A percentile compares a stretch with the other conserved stretches of the same genome.
phyloP scores from a whole-genome alignment of 1,140 invertebrate species.

The Drosophila punjabiensis region DNA sequence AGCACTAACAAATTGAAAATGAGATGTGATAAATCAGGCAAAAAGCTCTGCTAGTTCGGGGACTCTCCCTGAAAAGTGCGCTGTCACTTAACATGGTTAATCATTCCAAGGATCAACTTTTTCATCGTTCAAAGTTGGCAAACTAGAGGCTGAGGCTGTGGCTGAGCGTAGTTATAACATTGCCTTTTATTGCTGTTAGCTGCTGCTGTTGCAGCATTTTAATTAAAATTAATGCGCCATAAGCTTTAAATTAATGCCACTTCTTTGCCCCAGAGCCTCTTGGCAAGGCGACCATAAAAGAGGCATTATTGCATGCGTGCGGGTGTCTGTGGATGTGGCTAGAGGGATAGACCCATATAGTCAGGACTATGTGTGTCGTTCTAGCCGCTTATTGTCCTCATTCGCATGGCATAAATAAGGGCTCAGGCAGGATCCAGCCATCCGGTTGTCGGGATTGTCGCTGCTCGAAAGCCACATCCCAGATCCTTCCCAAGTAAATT shows the following conservation, averaged over 20 bases:
- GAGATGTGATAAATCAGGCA: constrained; percentile 24
- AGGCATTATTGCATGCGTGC: constrained; percentile 35
- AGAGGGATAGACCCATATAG: constrained; percentile 10
- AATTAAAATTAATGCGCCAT: constrained; percentile 74
- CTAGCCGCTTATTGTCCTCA: constrained; percentile 21
- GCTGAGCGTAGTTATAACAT: constrained; percentile 27
- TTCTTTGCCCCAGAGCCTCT: constrained; percentile 40
- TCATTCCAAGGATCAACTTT: constrained; percentile 41
- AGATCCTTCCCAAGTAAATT: constrained; percentile 22
- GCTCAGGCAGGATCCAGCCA: constrained; percentile 23
- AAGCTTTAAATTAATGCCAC: constrained; percentile 65
- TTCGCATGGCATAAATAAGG: constrained; percentile 59
- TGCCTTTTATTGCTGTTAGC: constrained; percentile 45
- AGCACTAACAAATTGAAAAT: constrained; percentile 16
- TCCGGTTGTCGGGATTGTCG: constrained; percentile 34
- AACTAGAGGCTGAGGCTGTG: constrained; percentile 3
- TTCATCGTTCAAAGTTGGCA: constrained; percentile 21
- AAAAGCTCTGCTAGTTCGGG: background rate
- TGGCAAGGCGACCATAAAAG: constrained; percentile 41
- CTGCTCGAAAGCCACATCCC: constrained; percentile 1
- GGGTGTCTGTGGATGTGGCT: constrained; percentile 8
- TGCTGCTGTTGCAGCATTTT: constrained; percentile 57
- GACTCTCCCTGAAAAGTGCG: constrained; percentile 12
- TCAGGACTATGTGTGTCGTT: constrained; percentile 22
- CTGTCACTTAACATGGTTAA: constrained; percentile 36